These are phyloP conservation scores for Cuniculus paca DNA, from an alignment of 2,797 vertebrate genomes.

Conservation along the genomic window DNA sequence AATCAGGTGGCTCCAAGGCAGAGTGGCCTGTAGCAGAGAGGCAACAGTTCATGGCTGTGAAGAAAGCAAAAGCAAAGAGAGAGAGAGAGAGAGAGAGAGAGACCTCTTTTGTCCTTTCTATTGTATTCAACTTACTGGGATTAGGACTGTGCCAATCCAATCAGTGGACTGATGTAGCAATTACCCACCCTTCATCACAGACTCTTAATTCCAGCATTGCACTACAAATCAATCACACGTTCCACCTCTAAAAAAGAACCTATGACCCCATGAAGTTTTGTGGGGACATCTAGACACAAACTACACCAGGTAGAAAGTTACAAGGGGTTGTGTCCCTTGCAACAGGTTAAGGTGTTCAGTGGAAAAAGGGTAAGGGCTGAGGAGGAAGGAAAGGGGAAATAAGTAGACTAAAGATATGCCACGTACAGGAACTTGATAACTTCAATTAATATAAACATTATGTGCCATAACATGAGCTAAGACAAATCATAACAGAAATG, in stretches of 20 bases:
- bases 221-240: neutral
- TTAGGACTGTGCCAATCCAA: neutral
- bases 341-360: neutral
- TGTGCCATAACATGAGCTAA: neutral
- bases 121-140: neutral
- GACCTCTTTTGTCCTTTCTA: neutral
- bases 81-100: neutral
- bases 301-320: neutral
- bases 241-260: neutral
- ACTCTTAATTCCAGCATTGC: neutral
- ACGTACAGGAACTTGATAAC: neutral
- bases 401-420: neutral
- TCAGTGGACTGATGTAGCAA: neutral
- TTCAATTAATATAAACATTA: neutral
- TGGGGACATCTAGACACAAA: neutral
- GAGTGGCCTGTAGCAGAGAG: neutral
- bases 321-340: neutral
- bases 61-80: neutral
- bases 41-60: neutral
- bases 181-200: neutral
- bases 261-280: neutral
- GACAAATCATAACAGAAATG: neutral
- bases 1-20: neutral
- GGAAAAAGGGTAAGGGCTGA: neutral
- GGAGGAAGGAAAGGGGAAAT: too few species aligned